phyloP scores from a whole-genome alignment of 1,140 invertebrate species.

The Mycetomoellerius zeteki region DNA sequence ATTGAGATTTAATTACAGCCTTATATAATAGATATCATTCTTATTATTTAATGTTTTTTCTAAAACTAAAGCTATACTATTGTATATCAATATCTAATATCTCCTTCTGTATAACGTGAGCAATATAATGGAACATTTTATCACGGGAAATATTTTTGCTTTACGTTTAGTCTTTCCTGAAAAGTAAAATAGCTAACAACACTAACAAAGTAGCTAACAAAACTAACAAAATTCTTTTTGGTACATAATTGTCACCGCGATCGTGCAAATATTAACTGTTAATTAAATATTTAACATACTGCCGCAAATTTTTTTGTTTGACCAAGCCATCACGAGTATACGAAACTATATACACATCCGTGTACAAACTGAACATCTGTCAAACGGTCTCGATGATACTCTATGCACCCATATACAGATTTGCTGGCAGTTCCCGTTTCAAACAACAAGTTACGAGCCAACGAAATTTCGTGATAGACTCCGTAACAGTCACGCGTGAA shows the following conservation, averaged over 20 bases:
- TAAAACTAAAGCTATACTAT: neutral
- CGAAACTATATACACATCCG: neutral
- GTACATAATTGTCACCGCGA: neutral
- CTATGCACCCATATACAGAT: neutral
- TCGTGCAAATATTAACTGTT: neutral
- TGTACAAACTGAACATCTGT: conserved; percentile 20
- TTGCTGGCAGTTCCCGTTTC: conserved; percentile 39
- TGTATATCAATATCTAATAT: conserved; percentile 6
- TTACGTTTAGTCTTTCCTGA: neutral
- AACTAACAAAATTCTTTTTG: neutral
- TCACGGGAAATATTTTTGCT: neutral
- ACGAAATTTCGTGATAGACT: conserved; percentile 51
- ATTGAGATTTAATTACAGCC: neutral
- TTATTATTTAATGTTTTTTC: neutral
- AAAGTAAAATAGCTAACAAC: neutral
- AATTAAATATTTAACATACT: conserved; percentile 4
- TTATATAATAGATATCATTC: neutral
- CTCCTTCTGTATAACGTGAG: neutral
- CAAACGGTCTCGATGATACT: conserved; percentile 42
- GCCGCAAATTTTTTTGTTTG: neutral
- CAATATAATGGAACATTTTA: neutral
- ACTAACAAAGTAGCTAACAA: neutral
- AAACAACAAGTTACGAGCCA: conserved; percentile 54
- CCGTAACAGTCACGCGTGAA: neutral
- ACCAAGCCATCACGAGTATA: neutral